Conservation (phyloP, 2,797 vertebrate genomes). For the Parauchenoglanis punctatus region DNA sequence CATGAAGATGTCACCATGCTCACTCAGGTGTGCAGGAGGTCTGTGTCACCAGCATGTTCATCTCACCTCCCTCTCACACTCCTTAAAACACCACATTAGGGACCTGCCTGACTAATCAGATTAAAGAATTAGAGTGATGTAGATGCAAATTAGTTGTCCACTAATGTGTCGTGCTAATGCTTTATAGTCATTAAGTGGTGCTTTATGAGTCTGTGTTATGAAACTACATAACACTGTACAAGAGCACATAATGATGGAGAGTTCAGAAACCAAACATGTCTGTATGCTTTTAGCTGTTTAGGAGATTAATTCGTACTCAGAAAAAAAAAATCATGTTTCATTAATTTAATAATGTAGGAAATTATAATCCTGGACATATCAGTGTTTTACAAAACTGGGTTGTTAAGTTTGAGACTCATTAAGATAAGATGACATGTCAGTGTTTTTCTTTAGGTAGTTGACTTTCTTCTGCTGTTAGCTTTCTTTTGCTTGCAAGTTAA, state of each 20-base stretch:
- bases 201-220: constrained; percentile 30
- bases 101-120: constrained; percentile 30
- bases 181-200: constrained; percentile 18
- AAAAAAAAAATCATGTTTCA: neutral
- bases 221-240: constrained; percentile 25
- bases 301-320: neutral
- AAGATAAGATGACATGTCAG: neutral
- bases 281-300: neutral
- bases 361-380: neutral
- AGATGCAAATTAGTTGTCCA: constrained; percentile 22
- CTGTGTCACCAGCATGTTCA: neutral
- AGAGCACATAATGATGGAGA: neutral
- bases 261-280: neutral
- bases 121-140: constrained; percentile 18
- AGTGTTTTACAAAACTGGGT: neutral
- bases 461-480: neutral
- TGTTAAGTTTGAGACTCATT: neutral
- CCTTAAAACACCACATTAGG: constrained; percentile 2
- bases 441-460: neutral
- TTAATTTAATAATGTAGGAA: neutral
- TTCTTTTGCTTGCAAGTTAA: neutral
- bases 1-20: neutral
- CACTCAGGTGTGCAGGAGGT: neutral
- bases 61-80: neutral
- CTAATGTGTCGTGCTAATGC: constrained; percentile 21